phyloP scores from a whole-genome alignment of 2,113 vertebrate genomes.

The Hemichromis elongatus region DNA sequence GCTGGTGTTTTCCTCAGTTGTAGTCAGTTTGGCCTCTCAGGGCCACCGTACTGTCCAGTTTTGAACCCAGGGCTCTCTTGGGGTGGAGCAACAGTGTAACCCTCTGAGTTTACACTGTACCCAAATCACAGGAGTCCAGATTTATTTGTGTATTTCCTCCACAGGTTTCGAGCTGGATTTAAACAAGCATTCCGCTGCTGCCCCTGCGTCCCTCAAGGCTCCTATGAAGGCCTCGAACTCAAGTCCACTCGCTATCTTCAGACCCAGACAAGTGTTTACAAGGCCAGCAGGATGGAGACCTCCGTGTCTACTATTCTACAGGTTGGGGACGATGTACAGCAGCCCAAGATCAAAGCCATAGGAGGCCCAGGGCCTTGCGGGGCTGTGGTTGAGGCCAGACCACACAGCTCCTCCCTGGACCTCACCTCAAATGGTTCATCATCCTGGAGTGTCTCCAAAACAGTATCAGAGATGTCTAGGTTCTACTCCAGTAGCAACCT shows the following conservation, averaged over 20 bases:
- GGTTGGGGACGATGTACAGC: slow-evolving; percentile 65
- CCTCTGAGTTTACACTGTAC: not conserved
- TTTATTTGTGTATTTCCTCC: not conserved
- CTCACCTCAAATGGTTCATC: slow-evolving; percentile 86
- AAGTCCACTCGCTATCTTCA: slow-evolving; percentile 88
- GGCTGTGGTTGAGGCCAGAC: not conserved
- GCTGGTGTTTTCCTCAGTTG: too few species aligned
- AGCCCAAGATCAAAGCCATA: slow-evolving; percentile 37
- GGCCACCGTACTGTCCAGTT: not conserved
- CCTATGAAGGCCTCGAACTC: slow-evolving; percentile 90
- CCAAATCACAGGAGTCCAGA: not conserved
- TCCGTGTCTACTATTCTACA: slow-evolving; percentile 78
- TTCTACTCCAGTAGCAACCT: slow-evolving; percentile 87
- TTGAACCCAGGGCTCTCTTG: not conserved
- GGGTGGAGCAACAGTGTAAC: not conserved
- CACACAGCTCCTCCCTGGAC: slow-evolving; percentile 77
- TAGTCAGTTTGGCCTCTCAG: too few species aligned
- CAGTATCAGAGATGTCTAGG: slow-evolving; percentile 83
- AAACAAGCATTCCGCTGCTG: slow-evolving; percentile 90
- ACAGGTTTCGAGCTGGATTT: slow-evolving; percentile 93
- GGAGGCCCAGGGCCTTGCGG: not conserved
- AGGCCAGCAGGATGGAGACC: slow-evolving; percentile 88
- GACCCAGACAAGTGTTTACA: slow-evolving; percentile 90
- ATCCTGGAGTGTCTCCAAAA: slow-evolving; percentile 87
- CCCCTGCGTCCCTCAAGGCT: slow-evolving; percentile 75